phyloP scores from a whole-genome alignment of 92 coral and sea anemone genomes.

The Palythoa caribaeorum region DNA sequence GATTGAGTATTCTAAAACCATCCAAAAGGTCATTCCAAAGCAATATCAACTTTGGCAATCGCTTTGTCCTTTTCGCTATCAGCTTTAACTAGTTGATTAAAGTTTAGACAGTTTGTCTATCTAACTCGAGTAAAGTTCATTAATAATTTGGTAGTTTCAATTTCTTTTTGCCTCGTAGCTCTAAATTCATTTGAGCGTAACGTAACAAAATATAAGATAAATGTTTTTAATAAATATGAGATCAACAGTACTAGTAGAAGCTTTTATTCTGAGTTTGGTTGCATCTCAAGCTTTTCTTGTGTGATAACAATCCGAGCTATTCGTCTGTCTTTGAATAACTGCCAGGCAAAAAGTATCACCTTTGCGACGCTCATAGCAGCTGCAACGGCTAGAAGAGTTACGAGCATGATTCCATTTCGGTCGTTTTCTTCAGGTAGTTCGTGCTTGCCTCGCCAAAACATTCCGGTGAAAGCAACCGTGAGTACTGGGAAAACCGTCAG shows the following conservation, averaged over 20 bases:
- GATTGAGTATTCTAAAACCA: conserved; percentile 29
- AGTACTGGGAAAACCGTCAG: conserved; percentile 82
- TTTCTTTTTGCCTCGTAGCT: neutral
- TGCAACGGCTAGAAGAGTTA: conserved; percentile 70
- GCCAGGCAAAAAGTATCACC: conserved; percentile 69
- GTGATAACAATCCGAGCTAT: conserved; percentile 52
- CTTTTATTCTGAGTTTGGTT: neutral
- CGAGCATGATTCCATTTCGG: conserved; percentile 78
- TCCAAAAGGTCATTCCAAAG: conserved; percentile 12
- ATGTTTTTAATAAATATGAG: neutral
- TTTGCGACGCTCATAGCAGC: conserved; percentile 73
- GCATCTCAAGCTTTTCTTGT: conserved; percentile 61
- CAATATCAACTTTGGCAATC: neutral
- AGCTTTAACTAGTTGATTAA: neutral
- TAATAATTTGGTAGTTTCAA: neutral
- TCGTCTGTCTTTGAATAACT: conserved; percentile 64
- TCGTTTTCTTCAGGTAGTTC: conserved; percentile 63
- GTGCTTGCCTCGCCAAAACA: conserved; percentile 56
- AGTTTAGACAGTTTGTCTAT: conserved; percentile 12
- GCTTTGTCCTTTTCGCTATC: conserved; percentile 20
- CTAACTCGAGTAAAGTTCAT: neutral
- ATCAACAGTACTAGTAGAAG: neutral
- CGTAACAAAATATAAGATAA: neutral
- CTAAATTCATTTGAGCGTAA: neutral
- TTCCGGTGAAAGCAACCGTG: conserved; percentile 83